Conservation (phyloP, 1,140 invertebrate genomes). For the Rhynchophorus ferrugineus region DNA sequence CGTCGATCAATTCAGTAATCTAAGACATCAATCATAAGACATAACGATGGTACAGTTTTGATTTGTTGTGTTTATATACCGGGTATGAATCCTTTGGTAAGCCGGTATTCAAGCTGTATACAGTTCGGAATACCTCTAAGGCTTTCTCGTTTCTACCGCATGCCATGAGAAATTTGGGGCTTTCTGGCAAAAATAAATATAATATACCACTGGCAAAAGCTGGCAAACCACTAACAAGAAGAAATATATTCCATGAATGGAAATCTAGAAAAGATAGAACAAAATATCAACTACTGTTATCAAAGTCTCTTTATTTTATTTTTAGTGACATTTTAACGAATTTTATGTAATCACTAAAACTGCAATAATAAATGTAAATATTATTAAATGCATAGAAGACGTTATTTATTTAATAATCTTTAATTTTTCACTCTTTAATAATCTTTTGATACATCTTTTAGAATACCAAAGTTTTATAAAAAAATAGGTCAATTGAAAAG, state of each 20-base stretch:
- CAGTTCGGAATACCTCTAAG: constrained; percentile 49
- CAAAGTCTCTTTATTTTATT: no score
- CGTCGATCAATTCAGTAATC: constrained; percentile 19
- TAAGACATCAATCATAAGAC: constrained; percentile 3
- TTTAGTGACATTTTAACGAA: no score
- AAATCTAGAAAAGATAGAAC: constrained; percentile 33
- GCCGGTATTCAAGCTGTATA: constrained; percentile 58
- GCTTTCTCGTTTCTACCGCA: constrained; percentile 46
- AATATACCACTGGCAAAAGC: constrained; percentile 54
- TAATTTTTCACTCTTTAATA: no score
- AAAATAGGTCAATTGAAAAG: no score
- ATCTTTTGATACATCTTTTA: no score
- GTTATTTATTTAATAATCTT: no score
- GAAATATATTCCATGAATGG: constrained; percentile 70
- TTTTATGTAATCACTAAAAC: no score
- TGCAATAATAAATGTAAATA: no score
- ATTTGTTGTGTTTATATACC: constrained; percentile 6
- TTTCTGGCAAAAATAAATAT: constrained; percentile 53
- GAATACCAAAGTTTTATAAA: no score
- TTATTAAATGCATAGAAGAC: no score
- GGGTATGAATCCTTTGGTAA: constrained; percentile 52
- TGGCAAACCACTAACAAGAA: constrained; percentile 58
- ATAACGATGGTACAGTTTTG: no score
- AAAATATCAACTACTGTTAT: no score
- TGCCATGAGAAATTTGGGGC: neutral